These are phyloP conservation scores for Diadegma fenestrale DNA, from an alignment of 2,888 invertebrate species.

Conservation along the genomic window DNA sequence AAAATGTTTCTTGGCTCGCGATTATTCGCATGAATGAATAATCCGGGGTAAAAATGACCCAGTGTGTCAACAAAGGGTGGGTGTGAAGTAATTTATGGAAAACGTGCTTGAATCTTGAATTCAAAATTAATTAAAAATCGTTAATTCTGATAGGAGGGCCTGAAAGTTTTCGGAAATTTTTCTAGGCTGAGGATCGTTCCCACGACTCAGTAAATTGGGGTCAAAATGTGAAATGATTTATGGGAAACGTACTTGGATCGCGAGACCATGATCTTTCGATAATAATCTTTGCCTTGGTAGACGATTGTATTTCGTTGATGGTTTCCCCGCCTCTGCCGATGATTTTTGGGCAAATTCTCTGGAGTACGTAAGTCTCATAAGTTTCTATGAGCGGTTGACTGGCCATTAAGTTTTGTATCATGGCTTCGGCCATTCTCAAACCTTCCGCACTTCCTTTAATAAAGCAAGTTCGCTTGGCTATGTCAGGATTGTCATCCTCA, in stretches of 20 bases:
- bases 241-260: conserved; percentile 70
- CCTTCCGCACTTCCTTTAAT: conserved; percentile 90
- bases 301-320: conserved; percentile 89
- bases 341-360: conserved; percentile 89
- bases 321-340: conserved; percentile 91
- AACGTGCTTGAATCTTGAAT: conserved; percentile 70
- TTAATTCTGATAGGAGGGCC: not conserved
- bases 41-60: not conserved
- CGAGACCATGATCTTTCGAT: conserved; percentile 83
- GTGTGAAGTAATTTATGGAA: not conserved
- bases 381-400: conserved; percentile 90
- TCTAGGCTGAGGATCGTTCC: not conserved
- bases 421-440: conserved; percentile 90
- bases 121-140: not conserved
- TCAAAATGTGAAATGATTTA: not conserved
- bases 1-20: not conserved
- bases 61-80: not conserved
- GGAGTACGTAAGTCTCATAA: conserved; percentile 89
- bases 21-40: not conserved
- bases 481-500: conserved; percentile 86
- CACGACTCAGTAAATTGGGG: not conserved
- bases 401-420: conserved; percentile 89
- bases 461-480: conserved; percentile 88
- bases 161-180: not conserved
- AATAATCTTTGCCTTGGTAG: conserved; percentile 90